Evolutionary conservation across 2,797 vertebrate species (phyloP).

Genomic region (Poliocrania exsul): DNA sequence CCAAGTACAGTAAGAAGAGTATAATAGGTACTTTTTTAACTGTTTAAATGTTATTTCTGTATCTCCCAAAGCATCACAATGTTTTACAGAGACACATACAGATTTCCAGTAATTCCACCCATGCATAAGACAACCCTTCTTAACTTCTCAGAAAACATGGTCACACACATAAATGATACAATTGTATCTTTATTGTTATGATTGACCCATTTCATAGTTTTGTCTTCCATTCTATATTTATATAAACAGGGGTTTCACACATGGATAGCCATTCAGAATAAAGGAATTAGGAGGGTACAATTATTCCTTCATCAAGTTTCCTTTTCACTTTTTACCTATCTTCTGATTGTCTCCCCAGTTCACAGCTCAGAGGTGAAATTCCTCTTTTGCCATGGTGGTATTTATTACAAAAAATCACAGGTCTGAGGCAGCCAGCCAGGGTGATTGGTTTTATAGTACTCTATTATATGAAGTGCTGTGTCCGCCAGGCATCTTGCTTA

Average conservation of each 20-base stretch:
- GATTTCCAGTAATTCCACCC: neutral
- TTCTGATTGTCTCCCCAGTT: neutral
- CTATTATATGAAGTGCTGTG: neutral
- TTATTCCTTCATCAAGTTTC: neutral
- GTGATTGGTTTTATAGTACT: neutral
- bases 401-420: neutral
- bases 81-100: neutral
- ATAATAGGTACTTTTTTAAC: neutral
- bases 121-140: neutral
- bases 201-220: neutral
- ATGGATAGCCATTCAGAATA: neutral
- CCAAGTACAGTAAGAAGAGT: neutral
- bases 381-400: neutral
- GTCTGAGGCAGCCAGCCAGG: neutral
- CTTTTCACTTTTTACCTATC: neutral
- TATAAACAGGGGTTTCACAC: neutral
- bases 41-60: neutral
- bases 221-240: neutral
- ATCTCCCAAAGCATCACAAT: neutral
- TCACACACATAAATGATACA: fast-evolving
- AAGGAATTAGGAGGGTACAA: neutral
- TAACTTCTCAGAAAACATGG: neutral
- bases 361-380: neutral
- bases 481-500: neutral
- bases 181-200: neutral